Conservation (phyloP, 2,888 invertebrate species). For the Chesias legatella region DNA sequence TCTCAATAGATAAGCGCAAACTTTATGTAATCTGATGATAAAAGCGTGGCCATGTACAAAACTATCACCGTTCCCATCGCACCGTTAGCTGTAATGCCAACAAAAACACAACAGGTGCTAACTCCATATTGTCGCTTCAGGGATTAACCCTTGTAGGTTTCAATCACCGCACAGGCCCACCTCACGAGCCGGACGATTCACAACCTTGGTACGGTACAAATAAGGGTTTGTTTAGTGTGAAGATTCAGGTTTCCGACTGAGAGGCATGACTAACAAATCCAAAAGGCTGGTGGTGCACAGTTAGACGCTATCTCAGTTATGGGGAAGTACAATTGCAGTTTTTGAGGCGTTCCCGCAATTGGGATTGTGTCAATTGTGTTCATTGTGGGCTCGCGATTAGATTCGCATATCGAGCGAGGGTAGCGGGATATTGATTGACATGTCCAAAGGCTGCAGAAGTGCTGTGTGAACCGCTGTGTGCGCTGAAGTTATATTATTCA, state of each 20-base stretch:
- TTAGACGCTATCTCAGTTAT: slow-evolving; percentile 24
- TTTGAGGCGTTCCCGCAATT: slow-evolving; percentile 48
- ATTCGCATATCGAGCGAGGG: slow-evolving; percentile 41
- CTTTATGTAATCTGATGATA: slow-evolving; percentile 2
- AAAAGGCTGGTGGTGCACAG: slow-evolving; percentile 29
- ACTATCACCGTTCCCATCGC: slow-evolving; percentile 13
- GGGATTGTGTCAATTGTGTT: slow-evolving; percentile 56
- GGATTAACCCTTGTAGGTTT: slow-evolving; percentile 28
- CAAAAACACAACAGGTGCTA: slow-evolving; percentile 33
- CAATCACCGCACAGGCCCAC: slow-evolving; percentile 8
- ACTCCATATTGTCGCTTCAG: slow-evolving; percentile 25
- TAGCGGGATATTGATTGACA: slow-evolving; percentile 29
- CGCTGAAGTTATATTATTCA: slow-evolving; percentile 1
- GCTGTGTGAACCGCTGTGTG: slow-evolving; percentile 11
- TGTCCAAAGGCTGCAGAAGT: slow-evolving; percentile 15
- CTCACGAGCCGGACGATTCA: slow-evolving; percentile 2
- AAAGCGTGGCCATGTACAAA: slow-evolving; percentile 12
- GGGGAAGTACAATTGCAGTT: slow-evolving; percentile 37
- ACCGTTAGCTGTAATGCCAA: slow-evolving; percentile 23
- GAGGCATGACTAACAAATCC: slow-evolving; percentile 25
- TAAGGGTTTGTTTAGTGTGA: slow-evolving; percentile 2
- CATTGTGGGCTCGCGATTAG: slow-evolving; percentile 48
- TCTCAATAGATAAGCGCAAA: neutral
- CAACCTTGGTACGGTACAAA: slow-evolving; percentile 4
- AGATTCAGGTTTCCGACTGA: slow-evolving; percentile 9